Evolutionary conservation across 2,797 vertebrate genomes (phyloP).

Genomic region (Strix occidentalis): DNA sequence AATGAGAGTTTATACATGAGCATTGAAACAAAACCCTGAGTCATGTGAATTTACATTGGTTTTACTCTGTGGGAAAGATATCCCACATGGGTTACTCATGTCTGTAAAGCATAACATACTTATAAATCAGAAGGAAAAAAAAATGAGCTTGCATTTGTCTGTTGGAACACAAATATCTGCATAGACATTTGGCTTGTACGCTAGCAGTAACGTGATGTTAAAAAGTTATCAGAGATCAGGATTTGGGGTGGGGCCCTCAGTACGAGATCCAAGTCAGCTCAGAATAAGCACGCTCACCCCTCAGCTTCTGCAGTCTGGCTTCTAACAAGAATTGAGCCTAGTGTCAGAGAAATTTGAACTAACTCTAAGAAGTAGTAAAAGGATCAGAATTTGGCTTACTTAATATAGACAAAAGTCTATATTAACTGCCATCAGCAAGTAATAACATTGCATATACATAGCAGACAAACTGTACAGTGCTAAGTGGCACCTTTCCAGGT

Average conservation of each 20-base stretch:
- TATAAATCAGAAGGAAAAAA: background rate
- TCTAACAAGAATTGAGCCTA: background rate
- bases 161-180: background rate
- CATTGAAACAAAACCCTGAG: conserved; percentile 65
- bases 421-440: background rate
- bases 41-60: conserved; percentile 64
- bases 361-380: background rate
- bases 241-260: background rate
- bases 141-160: background rate
- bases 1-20: conserved; percentile 63
- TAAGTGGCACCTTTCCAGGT: background rate
- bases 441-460: background rate
- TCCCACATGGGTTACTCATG: conserved; percentile 52
- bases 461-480: background rate
- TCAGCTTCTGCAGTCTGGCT: background rate
- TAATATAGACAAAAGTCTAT: background rate
- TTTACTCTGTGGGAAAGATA: conserved; percentile 60
- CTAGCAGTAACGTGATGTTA: background rate
- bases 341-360: background rate
- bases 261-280: background rate
- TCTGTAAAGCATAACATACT: conserved; percentile 37
- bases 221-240: conserved; percentile 27
- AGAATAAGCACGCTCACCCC: background rate
- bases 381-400: background rate
- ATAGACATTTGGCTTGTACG: background rate